A percentile compares a stretch with the other conserved stretches of the same genome.
phyloP scores from a whole-genome alignment of 2,113 vertebrate genomes.

The Oxyura jamaicensis region DNA sequence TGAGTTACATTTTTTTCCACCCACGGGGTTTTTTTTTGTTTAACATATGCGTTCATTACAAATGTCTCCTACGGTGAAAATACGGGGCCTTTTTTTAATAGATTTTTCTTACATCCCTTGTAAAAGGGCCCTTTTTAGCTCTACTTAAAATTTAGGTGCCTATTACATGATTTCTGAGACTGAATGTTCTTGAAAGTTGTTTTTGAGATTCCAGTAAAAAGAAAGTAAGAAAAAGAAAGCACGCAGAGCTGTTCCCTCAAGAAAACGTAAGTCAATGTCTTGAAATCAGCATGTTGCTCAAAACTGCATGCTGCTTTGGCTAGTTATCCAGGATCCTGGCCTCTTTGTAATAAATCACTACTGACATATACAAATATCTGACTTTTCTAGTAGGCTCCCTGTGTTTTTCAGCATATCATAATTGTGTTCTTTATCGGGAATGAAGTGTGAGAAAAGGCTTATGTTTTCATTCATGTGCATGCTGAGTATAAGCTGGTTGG shows the following conservation, averaged over 20 bases:
- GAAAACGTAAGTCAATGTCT: background rate
- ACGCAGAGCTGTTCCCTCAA: background rate
- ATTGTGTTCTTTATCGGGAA: background rate
- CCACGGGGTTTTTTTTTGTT: background rate
- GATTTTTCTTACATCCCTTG: background rate
- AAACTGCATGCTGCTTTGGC: background rate
- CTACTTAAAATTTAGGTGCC: background rate
- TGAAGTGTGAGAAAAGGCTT: background rate
- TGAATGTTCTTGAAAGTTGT: background rate
- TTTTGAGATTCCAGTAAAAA: background rate
- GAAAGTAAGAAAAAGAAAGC: background rate
- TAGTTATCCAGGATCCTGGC: rapidly evolving
- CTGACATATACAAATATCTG: background rate
- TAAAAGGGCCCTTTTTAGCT: background rate
- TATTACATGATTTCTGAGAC: background rate
- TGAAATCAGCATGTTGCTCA: background rate
- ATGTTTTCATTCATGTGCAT: background rate
- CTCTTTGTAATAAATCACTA: background rate
- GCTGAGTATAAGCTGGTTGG: background rate
- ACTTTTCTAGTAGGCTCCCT: background rate
- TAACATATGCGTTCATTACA: background rate
- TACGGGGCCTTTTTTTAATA: background rate
- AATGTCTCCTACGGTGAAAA: conserved; percentile 1
- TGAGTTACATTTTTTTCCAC: background rate
- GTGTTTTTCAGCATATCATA: background rate